A percentile compares a stretch with the other conserved stretches of the same genome.
Conservation (phyloP, 2,888 invertebrate species). For the Drosophila flavopinicola region DNA sequence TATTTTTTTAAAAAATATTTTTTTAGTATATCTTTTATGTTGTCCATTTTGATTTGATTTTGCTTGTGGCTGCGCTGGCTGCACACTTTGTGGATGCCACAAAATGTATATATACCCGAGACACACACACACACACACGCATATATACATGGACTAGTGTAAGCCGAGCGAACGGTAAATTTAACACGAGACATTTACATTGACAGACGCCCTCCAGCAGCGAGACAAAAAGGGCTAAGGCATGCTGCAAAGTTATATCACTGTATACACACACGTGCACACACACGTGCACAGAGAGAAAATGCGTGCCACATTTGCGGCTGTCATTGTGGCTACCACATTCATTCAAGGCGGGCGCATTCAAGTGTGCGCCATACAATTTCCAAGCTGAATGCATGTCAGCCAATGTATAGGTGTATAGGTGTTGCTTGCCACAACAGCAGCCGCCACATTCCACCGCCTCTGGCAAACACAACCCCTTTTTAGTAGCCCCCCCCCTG, state of each 20-base stretch:
- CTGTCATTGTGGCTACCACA: conserved; percentile 6
- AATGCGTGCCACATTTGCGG: conserved; percentile 13
- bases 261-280: conserved; percentile 5
- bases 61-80: not conserved
- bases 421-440: no score
- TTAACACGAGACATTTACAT: conserved; percentile 37
- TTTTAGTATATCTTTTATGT: no score
- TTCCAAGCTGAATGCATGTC: conserved; percentile 67
- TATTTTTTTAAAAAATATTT: no score
- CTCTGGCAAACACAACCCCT: no score
- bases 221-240: conserved; percentile 13
- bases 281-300: conserved; percentile 2
- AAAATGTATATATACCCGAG: not conserved
- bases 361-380: conserved; percentile 62
- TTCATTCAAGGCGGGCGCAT: conserved; percentile 47
- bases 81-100: not conserved
- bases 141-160: no score
- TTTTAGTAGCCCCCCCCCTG: not conserved
- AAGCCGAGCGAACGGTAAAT: conserved; percentile 33
- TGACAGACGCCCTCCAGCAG: conserved; percentile 22
- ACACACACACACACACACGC: no score
- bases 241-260: conserved; percentile 17
- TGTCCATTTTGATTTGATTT: not conserved
- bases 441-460: not conserved
- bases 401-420: conserved; percentile 44